Conservation (phyloP, 2,797 vertebrate genomes). For the Pteronotus mesoamericanus region DNA sequence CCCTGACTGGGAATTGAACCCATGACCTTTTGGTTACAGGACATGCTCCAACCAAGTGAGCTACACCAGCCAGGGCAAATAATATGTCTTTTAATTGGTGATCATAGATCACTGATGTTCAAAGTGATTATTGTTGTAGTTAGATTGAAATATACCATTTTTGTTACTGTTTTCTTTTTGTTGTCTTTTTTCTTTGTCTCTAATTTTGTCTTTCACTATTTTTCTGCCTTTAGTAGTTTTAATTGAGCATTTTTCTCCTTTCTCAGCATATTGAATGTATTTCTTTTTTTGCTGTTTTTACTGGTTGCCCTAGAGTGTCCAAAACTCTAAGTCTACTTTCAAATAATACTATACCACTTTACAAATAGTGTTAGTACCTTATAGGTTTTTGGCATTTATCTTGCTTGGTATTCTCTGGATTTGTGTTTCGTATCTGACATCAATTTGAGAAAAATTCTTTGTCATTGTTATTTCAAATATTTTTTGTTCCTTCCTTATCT, state of each 20-base stretch:
- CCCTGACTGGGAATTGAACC: no score
- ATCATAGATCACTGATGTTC: background rate
- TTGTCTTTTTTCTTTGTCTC: background rate
- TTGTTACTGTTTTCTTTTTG: background rate
- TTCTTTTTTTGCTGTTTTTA: background rate
- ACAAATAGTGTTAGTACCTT: background rate
- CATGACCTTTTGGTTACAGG: no score
- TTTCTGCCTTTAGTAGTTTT: background rate
- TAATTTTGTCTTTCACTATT: background rate
- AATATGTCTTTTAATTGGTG: background rate
- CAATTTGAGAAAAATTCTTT: background rate
- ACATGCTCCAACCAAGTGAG: no score
- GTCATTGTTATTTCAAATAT: background rate
- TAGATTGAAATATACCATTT: background rate
- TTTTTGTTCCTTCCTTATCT: background rate
- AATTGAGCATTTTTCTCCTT: background rate
- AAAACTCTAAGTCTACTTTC: background rate
- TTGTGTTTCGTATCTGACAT: background rate
- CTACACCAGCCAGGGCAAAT: no score
- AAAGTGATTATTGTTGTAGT: background rate
- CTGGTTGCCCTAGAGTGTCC: background rate
- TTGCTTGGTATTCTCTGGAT: background rate
- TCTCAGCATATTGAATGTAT: background rate
- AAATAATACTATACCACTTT: background rate
- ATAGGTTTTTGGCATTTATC: background rate